These are phyloP conservation scores for Acropora yongei DNA, from an alignment of 64 coral and sea anemone species.

Conservation along the genomic window DNA sequence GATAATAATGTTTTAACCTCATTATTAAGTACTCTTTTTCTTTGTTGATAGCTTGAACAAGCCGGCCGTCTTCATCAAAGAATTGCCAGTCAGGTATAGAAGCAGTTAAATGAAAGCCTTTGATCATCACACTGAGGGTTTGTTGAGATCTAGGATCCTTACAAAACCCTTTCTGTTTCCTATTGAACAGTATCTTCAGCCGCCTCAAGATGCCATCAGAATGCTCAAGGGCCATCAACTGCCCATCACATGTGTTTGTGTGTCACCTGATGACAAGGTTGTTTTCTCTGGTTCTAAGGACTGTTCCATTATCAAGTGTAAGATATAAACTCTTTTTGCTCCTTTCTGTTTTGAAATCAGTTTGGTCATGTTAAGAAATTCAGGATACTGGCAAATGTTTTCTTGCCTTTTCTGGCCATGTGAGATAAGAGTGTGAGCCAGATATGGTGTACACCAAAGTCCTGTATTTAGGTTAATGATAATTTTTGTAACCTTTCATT, in stretches of 20 bases:
- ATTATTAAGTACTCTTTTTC: background rate
- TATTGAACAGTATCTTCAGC: background rate
- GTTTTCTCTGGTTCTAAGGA: constrained; percentile 95
- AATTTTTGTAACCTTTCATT: too few species aligned
- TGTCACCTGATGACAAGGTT: constrained; percentile 91
- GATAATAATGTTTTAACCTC: too few species aligned
- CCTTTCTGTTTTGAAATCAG: too few species aligned
- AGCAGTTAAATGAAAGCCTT: background rate
- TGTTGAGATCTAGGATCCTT: too few species aligned
- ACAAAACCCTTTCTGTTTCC: too few species aligned
- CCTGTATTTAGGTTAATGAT: too few species aligned
- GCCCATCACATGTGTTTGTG: constrained; percentile 89
- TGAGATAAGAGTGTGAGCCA: too few species aligned
- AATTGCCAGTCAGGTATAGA: constrained; percentile 82
- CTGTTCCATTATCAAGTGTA: constrained; percentile 94
- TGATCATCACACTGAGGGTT: too few species aligned
- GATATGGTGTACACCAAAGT: too few species aligned
- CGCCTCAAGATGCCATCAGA: constrained; percentile 51
- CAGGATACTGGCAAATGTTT: too few species aligned
- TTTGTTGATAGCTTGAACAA: constrained; percentile 78
- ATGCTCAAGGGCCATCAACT: constrained; percentile 88
- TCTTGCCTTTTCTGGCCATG: too few species aligned
- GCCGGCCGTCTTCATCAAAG: constrained; percentile 83
- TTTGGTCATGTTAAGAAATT: too few species aligned
- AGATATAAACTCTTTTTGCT: background rate